These are phyloP conservation scores for Drosophila carrolli DNA, from an alignment of 1,140 invertebrate species.

Conservation along the genomic window DNA sequence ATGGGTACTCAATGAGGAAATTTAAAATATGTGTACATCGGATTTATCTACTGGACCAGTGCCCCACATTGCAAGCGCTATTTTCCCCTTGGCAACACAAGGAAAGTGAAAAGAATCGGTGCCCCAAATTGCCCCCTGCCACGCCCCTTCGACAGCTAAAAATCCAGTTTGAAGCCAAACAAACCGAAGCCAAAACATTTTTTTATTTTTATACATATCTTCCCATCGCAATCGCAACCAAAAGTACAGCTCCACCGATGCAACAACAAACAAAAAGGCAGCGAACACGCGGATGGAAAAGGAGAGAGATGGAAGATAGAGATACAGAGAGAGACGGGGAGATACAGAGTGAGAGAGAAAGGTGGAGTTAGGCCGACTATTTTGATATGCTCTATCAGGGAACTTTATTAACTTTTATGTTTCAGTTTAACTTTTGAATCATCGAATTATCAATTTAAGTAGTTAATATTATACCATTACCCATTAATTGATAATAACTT, in stretches of 20 bases:
- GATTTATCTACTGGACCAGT: constrained; percentile 15
- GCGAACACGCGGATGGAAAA: constrained; percentile 23
- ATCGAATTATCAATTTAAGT: too few species aligned
- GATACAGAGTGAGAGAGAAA: neutral
- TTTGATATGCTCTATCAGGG: neutral
- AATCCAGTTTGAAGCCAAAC: constrained; percentile 76
- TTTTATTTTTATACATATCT: constrained; percentile 70
- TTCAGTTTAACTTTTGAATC: too few species aligned
- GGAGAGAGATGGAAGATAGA: neutral
- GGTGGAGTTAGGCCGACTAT: constrained; percentile 6
- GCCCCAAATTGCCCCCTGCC: constrained; percentile 46
- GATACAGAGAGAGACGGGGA: neutral
- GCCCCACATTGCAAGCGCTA: constrained; percentile 29
- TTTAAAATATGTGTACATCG: neutral
- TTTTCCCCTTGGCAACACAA: constrained; percentile 37
- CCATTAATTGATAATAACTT: too few species aligned
- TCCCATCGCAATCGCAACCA: constrained; percentile 45
- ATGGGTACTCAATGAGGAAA: constrained; percentile 7
- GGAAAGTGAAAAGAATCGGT: constrained; percentile 47
- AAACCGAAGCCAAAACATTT: constrained; percentile 68
- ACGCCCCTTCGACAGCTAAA: constrained; percentile 20
- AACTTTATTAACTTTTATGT: neutral
- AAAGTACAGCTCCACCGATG: constrained; percentile 75
- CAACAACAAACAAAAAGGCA: constrained; percentile 49
- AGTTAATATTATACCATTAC: too few species aligned